A percentile compares a stretch with the other conserved stretches of the same genome.
These are phyloP conservation scores for Phaenicophaeus curvirostris DNA, from an alignment of 2,797 vertebrate species.

Conservation along the genomic window DNA sequence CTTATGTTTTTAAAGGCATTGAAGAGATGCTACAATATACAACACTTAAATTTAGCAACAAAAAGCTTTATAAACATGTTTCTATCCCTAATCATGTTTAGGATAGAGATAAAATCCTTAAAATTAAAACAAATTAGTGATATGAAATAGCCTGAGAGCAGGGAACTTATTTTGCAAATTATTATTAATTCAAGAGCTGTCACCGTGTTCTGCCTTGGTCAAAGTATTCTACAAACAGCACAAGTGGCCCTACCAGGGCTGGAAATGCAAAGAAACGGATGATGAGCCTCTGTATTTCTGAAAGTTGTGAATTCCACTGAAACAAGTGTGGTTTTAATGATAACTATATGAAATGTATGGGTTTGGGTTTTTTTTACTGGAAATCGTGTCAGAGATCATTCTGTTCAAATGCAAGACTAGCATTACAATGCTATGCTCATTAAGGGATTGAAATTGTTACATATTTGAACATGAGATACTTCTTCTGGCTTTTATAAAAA, in stretches of 20 bases:
- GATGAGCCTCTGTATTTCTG: not conserved
- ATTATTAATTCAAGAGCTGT: not conserved
- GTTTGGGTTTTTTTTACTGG: not conserved
- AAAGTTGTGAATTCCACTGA: not conserved
- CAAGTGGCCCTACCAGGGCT: not conserved
- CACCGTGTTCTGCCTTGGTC: not conserved
- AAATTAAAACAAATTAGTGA: constrained; percentile 24
- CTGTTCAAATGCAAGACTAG: not conserved
- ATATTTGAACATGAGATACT: not conserved
- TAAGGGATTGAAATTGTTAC: not conserved
- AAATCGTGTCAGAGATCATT: not conserved
- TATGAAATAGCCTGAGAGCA: not conserved
- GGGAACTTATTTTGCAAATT: not conserved
- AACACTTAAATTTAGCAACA: not conserved
- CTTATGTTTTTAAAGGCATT: not conserved
- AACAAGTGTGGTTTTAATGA: not conserved
- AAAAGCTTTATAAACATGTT: not conserved
- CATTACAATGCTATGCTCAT: not conserved
- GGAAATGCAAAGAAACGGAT: not conserved
- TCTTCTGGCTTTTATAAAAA: not conserved
- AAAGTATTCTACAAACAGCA: not conserved
- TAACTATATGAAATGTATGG: not conserved
- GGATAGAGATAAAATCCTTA: not conserved
- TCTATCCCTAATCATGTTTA: not conserved
- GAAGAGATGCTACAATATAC: not conserved